Conservation (phyloP, 2,113 vertebrate species). For the Romanogobio albipinnatus region DNA sequence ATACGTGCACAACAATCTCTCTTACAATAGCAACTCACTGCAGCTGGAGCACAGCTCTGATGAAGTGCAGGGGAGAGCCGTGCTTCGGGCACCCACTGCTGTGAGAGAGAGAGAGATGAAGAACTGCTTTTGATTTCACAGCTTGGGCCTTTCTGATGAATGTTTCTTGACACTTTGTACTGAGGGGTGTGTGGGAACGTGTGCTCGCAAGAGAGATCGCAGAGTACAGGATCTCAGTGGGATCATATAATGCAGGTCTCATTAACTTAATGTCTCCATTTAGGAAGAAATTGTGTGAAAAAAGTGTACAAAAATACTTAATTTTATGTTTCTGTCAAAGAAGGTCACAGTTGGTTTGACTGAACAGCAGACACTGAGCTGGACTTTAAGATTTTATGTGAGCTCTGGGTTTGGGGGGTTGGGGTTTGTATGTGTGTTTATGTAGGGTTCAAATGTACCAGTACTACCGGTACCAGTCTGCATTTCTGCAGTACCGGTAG, state of each 20-base stretch:
- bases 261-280: conserved; percentile 76
- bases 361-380: background rate
- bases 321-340: conserved; percentile 55
- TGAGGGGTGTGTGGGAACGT: conserved; percentile 18
- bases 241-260: conserved; percentile 69
- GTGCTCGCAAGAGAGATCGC: conserved; percentile 33
- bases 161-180: conserved; percentile 61
- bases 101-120: conserved; percentile 39
- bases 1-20: conserved; percentile 32
- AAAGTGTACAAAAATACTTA: conserved; percentile 57
- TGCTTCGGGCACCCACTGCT: conserved; percentile 32
- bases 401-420: no score
- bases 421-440: no score
- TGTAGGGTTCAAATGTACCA: no score
- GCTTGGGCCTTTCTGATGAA: conserved; percentile 61
- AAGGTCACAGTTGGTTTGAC: conserved; percentile 61
- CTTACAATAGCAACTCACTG: conserved; percentile 22
- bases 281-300: conserved; percentile 71
- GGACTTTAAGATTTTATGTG: conserved; percentile 1
- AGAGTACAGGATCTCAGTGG: conserved; percentile 60
- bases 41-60: conserved; percentile 53
- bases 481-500: no score
- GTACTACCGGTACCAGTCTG: no score
- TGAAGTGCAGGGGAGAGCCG: conserved; percentile 44
- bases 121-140: conserved; percentile 56